These are phyloP conservation scores for Parazoanthus swiftii DNA, from an alignment of 92 coral and sea anemone genomes.

Conservation along the genomic window DNA sequence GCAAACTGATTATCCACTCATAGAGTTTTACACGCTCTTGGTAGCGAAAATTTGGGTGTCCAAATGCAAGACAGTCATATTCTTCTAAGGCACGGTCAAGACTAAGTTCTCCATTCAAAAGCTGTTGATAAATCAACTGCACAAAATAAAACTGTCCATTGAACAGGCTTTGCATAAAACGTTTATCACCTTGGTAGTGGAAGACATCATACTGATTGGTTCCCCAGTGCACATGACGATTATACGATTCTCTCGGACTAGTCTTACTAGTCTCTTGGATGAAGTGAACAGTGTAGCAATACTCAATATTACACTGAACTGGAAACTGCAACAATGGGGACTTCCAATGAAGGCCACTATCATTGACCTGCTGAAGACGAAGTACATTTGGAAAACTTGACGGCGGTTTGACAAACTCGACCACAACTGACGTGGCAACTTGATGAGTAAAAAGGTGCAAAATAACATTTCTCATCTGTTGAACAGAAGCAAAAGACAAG, in stretches of 20 bases:
- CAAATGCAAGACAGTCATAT: conserved; percentile 66
- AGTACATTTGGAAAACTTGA: conserved; percentile 22
- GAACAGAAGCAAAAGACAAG: not conserved
- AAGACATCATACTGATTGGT: conserved; percentile 68
- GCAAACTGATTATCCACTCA: conserved; percentile 36
- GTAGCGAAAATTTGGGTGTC: not conserved
- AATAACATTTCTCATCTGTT: conserved; percentile 6
- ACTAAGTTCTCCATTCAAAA: not conserved
- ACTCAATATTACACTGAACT: conserved; percentile 14
- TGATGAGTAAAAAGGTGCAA: conserved; percentile 18
- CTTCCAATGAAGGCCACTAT: conserved; percentile 48
- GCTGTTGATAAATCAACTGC: conserved; percentile 38
- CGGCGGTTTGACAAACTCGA: not conserved
- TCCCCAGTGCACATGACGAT: not conserved
- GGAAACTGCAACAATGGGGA: conserved; percentile 36
- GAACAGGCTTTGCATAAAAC: conserved; percentile 21
- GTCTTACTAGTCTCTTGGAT: not conserved
- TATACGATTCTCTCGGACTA: not conserved
- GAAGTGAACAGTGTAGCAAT: conserved; percentile 48
- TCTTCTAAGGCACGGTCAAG: conserved; percentile 48
- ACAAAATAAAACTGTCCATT: conserved; percentile 63
- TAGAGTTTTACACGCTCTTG: conserved; percentile 4
- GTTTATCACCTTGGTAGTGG: not conserved
- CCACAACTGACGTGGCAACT: conserved; percentile 4
- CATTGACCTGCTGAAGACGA: not conserved